Base-by-base conservation (phyloP, 2,888 invertebrate genomes). In the Xanthia togata region DNA sequence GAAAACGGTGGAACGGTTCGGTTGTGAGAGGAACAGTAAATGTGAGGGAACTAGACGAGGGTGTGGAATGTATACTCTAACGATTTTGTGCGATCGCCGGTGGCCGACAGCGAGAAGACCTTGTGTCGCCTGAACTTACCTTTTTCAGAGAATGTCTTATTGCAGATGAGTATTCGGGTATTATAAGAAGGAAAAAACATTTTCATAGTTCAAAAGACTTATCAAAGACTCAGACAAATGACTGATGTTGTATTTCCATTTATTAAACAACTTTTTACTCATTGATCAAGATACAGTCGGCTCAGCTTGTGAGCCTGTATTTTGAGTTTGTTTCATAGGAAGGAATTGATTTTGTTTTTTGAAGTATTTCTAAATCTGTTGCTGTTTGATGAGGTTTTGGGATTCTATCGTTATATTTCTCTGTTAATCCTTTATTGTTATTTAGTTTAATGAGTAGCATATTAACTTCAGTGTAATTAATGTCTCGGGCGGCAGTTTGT, bases 11-110 rank as follows among this genome's bases (percentile, higher is more conserved):
- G 47, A 62, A 59, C n/a, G 20, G n/a, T 41, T 68, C 31, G 59
- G 31, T 84, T 57, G 50, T 71, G 31, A 71, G 62, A 38, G 26
- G 59, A 62, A 12, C 69, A 59, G 70, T 41, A 44, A 12, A 72
- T 35, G 77, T 59, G 71, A 60, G 9, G 50, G 38, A 55, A 53
- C 73, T 55, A 57, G 55, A 62, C 57, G 53, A 68, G 57, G 76
- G 59, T 68, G 79, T 67, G 41, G 81, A 60, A 60, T 41, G 60
- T 62, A 59, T 71, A 64, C 44, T 83, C 8, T 69, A 76, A 70
- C 47, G 65, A 73, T 35, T 55, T 47, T 23, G 44, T 76, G 31
- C 26, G 70, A 63, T 60, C 38, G 31, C 63, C 26, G 35, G 63
- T 38, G 44, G 35, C 38, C 20, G 9, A 17, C n/a, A n/a, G 14